Percentiles rank a stretch among this genome's conserved stretches.
Evolutionary conservation across 2,888 invertebrate genomes (phyloP).

Genomic region (Drosophila mettleri): DNA sequence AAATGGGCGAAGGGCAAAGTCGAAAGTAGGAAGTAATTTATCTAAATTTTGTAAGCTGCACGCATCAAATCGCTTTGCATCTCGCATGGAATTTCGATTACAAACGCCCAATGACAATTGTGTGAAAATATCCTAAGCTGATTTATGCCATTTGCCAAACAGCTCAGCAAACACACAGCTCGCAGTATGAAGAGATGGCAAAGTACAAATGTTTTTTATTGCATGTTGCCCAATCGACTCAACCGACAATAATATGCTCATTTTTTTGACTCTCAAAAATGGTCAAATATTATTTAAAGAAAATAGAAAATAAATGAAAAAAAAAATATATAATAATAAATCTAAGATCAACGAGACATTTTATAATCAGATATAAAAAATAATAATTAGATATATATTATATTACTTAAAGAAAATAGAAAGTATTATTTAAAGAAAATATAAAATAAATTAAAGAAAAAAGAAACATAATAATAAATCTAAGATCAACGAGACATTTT

Average conservation of each 20-base stretch:
- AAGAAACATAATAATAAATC: no score
- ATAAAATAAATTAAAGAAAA: no score
- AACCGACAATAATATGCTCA: not conserved
- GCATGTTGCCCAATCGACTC: no score
- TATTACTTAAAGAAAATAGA: no score
- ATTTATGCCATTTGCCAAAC: conserved; percentile 46
- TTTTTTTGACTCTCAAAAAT: not conserved
- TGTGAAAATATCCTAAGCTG: conserved; percentile 57
- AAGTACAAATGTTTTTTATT: not conserved
- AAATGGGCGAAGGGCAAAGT: conserved; percentile 6
- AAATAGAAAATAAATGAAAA: no score
- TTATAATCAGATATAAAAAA: no score
- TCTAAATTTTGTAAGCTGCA: conserved; percentile 54
- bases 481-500: no score
- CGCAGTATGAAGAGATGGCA: no score
- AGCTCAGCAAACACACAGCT: not conserved
- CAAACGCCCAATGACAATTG: conserved; percentile 33
- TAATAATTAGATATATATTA: no score
- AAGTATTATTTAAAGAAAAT: not conserved
- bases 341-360: no score
- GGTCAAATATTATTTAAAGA: not conserved
- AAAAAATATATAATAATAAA: no score
- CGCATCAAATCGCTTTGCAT: conserved; percentile 56
- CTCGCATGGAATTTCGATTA: conserved; percentile 18
- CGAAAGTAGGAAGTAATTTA: conserved; percentile 68